A percentile compares a stretch with the other conserved stretches of the same genome.
phyloP scores from a whole-genome alignment of 2,797 vertebrate species.

The Molossus alvarezi region DNA sequence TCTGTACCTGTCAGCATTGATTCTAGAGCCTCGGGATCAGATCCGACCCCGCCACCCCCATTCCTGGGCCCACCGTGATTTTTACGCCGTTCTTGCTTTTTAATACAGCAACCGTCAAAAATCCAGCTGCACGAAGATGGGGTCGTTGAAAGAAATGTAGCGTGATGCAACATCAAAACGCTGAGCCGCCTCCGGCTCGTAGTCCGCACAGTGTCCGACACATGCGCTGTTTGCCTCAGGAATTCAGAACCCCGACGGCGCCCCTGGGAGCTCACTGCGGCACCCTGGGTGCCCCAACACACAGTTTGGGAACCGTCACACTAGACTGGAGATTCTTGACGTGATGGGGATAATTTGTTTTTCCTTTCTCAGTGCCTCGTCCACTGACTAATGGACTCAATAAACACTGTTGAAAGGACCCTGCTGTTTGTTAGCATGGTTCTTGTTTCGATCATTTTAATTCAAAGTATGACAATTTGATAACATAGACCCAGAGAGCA shows the following conservation, averaged over 20 bases:
- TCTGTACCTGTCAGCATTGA: not conserved
- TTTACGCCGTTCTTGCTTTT: not conserved
- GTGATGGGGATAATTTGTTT: not conserved
- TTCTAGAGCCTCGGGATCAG: not conserved
- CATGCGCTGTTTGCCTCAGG: not conserved
- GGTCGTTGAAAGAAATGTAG: not conserved
- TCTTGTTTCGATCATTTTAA: not conserved
- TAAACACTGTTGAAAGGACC: not conserved
- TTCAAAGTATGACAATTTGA: not conserved
- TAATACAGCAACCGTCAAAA: not conserved
- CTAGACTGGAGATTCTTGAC: not conserved
- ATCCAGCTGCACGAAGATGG: not conserved
- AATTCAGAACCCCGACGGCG: not conserved
- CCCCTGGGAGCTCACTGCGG: not conserved
- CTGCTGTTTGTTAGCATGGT: not conserved
- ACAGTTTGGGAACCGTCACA: not conserved
- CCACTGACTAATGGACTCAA: not conserved
- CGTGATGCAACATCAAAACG: not conserved
- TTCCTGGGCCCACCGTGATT: not conserved
- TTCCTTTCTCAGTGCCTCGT: not conserved
- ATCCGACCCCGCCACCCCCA: not conserved
- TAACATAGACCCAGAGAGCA: fast-evolving
- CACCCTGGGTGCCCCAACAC: not conserved
- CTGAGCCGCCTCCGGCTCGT: not conserved
- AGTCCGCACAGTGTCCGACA: not conserved